phyloP scores from a whole-genome alignment of 1,140 invertebrate species.

The Philotrypesis tridentata region DNA sequence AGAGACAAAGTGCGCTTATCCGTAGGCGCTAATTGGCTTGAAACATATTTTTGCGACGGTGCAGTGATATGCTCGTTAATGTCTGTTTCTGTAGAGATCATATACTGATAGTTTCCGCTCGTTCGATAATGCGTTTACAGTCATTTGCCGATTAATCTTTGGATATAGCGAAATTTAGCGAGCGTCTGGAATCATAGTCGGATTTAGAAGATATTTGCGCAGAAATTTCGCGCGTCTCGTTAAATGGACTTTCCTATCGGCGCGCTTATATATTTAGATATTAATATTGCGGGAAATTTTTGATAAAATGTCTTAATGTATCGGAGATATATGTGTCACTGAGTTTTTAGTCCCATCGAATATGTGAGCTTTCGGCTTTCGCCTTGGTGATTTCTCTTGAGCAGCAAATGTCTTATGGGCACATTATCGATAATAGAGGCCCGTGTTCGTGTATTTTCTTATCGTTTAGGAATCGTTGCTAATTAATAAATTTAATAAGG shows the following conservation, averaged over 20 bases:
- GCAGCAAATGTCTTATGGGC: not conserved
- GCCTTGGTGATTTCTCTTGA: too few relatives aligned
- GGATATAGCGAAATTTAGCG: not conserved
- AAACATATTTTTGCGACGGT: not conserved
- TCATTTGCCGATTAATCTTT: not conserved
- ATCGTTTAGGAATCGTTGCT: not conserved
- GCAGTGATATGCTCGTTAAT: not conserved
- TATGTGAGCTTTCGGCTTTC: too few relatives aligned
- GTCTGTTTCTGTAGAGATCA: not conserved
- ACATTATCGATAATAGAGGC: not conserved
- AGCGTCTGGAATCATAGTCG: not conserved
- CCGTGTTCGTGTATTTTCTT: not conserved
- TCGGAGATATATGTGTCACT: not conserved
- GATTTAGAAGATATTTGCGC: not conserved
- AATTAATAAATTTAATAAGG: conserved; percentile 22
- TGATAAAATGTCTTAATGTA: not conserved
- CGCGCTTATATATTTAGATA: too few relatives aligned
- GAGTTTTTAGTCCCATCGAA: too few relatives aligned
- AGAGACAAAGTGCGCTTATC: not conserved
- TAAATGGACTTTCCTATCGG: too few relatives aligned
- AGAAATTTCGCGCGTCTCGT: not conserved
- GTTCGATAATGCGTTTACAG: not conserved
- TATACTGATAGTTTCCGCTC: not conserved
- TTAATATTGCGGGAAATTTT: not conserved
- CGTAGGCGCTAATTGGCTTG: not conserved